Conservation (phyloP, 2,888 invertebrate species). For the Acronicta aceris region DNA sequence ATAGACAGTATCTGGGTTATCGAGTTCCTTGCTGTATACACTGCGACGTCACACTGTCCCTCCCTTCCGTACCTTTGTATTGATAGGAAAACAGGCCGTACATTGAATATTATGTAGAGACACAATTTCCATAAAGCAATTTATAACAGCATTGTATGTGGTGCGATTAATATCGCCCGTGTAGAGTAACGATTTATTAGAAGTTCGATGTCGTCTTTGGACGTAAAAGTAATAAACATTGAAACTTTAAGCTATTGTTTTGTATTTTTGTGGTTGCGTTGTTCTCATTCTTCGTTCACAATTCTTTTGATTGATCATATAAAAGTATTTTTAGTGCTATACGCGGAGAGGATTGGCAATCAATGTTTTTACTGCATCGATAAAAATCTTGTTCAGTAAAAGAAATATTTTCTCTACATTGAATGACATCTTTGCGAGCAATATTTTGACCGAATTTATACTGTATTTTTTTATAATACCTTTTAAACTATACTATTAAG, state of each 20-base stretch:
- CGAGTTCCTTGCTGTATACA: constrained; percentile 65
- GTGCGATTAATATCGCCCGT: constrained; percentile 48
- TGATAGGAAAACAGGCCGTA: constrained; percentile 60
- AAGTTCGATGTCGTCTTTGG: constrained; percentile 26
- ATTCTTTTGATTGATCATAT: constrained; percentile 41
- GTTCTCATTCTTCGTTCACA: constrained; percentile 14
- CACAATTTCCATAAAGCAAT: constrained; percentile 67
- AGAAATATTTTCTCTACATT: constrained; percentile 27
- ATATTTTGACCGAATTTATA: constrained; percentile 1
- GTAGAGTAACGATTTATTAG: constrained; percentile 44
- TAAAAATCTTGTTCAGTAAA: constrained; percentile 42
- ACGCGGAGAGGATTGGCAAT: constrained; percentile 39
- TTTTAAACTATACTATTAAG: too few relatives aligned
- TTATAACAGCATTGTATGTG: constrained; percentile 56
- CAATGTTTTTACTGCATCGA: constrained; percentile 46
- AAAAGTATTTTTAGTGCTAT: constrained; percentile 34
- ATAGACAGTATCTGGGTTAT: constrained; percentile 77
- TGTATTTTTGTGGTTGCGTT: constrained; percentile 12
- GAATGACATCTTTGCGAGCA: constrained; percentile 21
- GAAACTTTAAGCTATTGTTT: constrained; percentile 20
- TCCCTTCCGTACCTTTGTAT: constrained; percentile 66
- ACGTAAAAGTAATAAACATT: constrained; percentile 18
- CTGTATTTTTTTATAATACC: too few relatives aligned
- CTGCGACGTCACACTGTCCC: constrained; percentile 68
- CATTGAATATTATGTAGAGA: constrained; percentile 67